A percentile compares a stretch with the other conserved stretches of the same genome.
Conservation (phyloP, 1,140 invertebrate genomes). For the Gryon sp. region DNA sequence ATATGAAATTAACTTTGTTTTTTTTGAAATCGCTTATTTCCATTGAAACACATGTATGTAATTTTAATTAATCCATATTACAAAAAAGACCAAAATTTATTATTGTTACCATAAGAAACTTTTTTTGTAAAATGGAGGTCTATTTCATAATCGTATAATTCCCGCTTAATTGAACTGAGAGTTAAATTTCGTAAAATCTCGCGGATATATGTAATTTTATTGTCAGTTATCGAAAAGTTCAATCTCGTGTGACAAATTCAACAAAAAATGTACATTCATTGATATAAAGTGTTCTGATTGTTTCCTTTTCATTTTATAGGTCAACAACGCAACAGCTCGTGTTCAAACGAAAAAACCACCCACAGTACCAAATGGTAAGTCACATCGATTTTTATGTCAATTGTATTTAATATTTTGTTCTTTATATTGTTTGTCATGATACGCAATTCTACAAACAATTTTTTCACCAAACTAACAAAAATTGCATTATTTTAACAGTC, state of each 20-base stretch:
- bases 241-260: conserved; percentile 5
- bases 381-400: conserved; percentile 15
- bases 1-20: no score
- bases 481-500: conserved; percentile 8
- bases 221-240: background rate
- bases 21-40: no score
- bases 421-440: conserved; percentile 16
- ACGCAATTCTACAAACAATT: conserved; percentile 2
- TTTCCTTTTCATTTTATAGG: conserved; percentile 82
- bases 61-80: background rate
- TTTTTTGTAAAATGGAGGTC: conserved; percentile 3
- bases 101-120: no score
- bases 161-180: no score
- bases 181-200: no score
- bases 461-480: conserved; percentile 22
- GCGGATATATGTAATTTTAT: background rate
- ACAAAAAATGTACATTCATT: background rate
- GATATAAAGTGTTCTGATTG: conserved; percentile 32
- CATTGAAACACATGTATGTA: no score
- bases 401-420: conserved; percentile 16
- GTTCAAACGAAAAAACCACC: conserved; percentile 98
- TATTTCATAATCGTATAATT: no score
- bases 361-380: conserved; percentile 95
- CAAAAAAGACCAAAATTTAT: background rate
- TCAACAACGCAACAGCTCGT: conserved; percentile 98